These are phyloP conservation scores for Mactromeris polynyma DNA, from an alignment of 2,888 invertebrate species.

Conservation along the genomic window DNA sequence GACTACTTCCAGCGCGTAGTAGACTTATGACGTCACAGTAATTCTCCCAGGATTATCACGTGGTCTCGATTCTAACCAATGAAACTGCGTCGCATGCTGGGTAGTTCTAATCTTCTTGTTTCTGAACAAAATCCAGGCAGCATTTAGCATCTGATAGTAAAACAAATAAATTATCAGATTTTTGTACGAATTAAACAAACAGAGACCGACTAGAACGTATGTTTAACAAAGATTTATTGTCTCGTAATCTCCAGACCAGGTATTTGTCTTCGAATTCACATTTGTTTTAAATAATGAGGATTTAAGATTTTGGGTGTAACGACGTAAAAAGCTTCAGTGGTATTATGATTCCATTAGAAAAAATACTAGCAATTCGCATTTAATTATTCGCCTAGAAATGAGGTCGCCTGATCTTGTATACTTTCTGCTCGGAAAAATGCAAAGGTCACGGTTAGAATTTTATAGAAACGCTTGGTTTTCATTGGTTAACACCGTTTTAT, in stretches of 20 bases:
- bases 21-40: constrained; percentile 29
- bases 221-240: not conserved
- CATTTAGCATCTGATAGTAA: not conserved
- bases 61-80: not conserved
- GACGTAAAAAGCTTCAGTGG: not conserved
- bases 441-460: too few species aligned
- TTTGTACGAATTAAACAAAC: not conserved
- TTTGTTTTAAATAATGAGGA: not conserved
- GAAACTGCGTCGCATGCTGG: not conserved
- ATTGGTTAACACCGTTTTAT: too few species aligned
- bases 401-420: not conserved
- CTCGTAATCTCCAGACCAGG: not conserved
- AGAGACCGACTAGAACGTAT: not conserved
- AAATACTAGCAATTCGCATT: not conserved
- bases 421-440: too few species aligned
- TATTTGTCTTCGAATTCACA: not conserved
- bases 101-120: not conserved
- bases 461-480: not conserved
- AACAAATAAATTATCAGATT: not conserved
- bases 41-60: constrained; percentile 27
- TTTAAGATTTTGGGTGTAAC: not conserved
- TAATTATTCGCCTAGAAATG: not conserved
- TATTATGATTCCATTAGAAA: not conserved
- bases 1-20: constrained; percentile 21
- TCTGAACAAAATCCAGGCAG: not conserved